Conservation (phyloP, 2,113 vertebrate genomes). For the Todiramphus saurophagus region DNA sequence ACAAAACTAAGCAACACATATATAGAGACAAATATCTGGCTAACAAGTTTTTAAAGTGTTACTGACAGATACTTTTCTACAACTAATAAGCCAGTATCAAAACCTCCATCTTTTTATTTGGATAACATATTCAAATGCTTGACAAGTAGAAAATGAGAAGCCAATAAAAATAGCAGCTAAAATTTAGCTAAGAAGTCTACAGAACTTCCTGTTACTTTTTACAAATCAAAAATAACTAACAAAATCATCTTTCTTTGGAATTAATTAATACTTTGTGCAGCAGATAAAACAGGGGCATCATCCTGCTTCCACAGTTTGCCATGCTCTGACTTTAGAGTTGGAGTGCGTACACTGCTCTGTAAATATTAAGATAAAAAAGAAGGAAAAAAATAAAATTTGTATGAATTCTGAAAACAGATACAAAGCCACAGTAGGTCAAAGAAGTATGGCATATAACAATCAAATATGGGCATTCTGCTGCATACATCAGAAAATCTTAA, state of each 20-base stretch:
- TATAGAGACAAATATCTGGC: neutral
- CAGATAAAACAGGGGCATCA: neutral
- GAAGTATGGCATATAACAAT: neutral
- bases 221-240: neutral
- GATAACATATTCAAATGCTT: neutral
- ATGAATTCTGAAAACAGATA: neutral
- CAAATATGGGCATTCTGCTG: neutral
- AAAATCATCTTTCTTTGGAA: neutral
- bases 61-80: neutral
- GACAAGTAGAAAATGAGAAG: neutral
- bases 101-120: neutral
- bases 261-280: neutral
- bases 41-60: slow-evolving; percentile 7
- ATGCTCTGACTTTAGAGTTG: neutral
- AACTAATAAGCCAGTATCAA: neutral
- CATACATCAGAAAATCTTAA: neutral
- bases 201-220: neutral
- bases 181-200: neutral
- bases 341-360: neutral
- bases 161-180: neutral
- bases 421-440: neutral
- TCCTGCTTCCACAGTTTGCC: neutral
- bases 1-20: slow-evolving; percentile 28
- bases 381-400: neutral
- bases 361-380: neutral